These are phyloP conservation scores for Osmerus mordax DNA, from an alignment of 2,113 vertebrate genomes.

Conservation along the genomic window DNA sequence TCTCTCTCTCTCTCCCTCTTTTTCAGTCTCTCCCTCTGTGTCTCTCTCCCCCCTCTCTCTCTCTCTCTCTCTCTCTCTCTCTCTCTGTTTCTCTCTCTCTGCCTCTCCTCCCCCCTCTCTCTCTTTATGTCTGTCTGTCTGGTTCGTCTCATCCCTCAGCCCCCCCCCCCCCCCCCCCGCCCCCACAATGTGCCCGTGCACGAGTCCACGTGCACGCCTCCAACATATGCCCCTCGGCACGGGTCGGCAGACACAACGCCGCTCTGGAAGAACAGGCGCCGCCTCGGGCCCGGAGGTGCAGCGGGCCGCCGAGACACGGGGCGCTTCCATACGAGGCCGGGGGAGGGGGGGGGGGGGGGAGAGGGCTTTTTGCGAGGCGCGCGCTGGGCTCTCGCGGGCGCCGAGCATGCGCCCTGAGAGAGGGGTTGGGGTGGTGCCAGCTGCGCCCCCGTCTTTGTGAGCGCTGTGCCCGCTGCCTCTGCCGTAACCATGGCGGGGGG, in stretches of 20 bases:
- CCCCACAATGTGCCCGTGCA: constrained; percentile 25
- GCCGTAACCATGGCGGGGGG: background rate
- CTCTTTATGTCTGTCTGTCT: background rate
- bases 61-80: background rate
- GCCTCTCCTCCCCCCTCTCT: constrained; percentile 17
- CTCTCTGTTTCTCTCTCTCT: constrained; percentile 8
- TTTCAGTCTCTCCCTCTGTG: background rate
- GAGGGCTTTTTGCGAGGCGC: background rate
- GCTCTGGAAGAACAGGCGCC: too few relatives aligned
- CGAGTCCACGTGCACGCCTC: constrained; percentile 1
- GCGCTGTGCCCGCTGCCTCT: background rate
- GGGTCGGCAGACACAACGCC: constrained; percentile 9
- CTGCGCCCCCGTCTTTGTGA: background rate
- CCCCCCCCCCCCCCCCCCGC: too few relatives aligned
- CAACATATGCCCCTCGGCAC: constrained; percentile 21
- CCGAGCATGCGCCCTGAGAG: background rate
- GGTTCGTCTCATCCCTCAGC: background rate
- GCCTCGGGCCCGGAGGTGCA: too few relatives aligned
- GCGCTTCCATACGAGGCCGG: background rate
- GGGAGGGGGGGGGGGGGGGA: too few relatives aligned
- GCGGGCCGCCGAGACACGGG: too few relatives aligned
- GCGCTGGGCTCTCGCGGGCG: background rate
- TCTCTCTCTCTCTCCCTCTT: constrained; percentile 56
- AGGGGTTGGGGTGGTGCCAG: background rate
- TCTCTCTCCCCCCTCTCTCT: background rate